Percentiles rank a stretch among this genome's conserved stretches.
phyloP scores from a whole-genome alignment of 1,140 invertebrate species.

The Psix sp. region DNA sequence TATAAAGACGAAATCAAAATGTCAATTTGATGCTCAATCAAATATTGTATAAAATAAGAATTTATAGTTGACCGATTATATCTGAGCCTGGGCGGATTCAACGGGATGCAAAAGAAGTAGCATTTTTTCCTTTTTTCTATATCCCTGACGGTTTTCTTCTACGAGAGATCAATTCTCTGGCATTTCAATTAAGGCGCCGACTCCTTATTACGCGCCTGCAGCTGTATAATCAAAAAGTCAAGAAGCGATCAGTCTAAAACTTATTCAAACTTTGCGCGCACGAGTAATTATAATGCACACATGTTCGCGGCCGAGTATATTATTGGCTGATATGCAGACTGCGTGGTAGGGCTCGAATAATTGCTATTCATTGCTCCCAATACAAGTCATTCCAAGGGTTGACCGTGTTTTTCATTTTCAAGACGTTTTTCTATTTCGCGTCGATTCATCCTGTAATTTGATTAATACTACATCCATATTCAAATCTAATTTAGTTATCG shows the following conservation, averaged over 20 bases:
- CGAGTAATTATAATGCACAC: constrained; percentile 33
- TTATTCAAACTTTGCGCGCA: constrained; percentile 47
- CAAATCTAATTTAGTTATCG: too few species aligned
- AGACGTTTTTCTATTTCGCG: neutral
- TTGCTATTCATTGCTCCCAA: constrained; percentile 37
- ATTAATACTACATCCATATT: too few species aligned
- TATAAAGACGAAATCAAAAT: too few species aligned
- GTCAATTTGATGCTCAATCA: constrained; percentile 29
- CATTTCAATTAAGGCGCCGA: constrained; percentile 61
- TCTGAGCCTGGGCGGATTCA: constrained; percentile 26
- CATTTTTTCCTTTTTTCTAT: constrained; percentile 9
- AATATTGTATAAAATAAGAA: constrained; percentile 45
- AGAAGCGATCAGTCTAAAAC: constrained; percentile 48
- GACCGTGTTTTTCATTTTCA: constrained; percentile 27
- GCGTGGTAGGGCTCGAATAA: constrained; percentile 21
- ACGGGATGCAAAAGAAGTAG: constrained; percentile 18
- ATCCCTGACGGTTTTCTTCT: constrained; percentile 16
- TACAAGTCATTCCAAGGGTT: constrained; percentile 35
- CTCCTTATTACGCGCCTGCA: constrained; percentile 53
- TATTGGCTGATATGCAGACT: constrained; percentile 15
- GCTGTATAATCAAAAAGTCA: constrained; percentile 52
- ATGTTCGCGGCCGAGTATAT: constrained; percentile 9
- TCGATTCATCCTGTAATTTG: too few species aligned
- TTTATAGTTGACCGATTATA: constrained; percentile 43
- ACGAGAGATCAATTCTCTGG: constrained; percentile 55